Conservation (phyloP, 2,797 vertebrate species). For the Melanotaenia pygmaea region DNA sequence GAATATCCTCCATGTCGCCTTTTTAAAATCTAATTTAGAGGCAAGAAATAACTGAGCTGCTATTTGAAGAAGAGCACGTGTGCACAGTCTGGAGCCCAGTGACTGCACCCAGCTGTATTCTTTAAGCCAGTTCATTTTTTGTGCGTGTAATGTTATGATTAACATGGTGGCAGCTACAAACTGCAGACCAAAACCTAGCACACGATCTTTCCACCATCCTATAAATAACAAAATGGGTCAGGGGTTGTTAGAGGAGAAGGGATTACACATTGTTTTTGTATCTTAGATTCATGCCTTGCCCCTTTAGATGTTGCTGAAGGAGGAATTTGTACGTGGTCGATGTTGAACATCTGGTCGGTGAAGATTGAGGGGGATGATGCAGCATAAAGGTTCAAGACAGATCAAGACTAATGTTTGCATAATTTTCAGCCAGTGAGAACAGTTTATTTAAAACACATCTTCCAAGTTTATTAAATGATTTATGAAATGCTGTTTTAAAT, state of each 20-base stretch:
- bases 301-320: conserved; percentile 41
- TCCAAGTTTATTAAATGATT: neutral
- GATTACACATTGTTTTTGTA: conserved; percentile 57
- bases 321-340: conserved; percentile 46
- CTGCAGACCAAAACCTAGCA: conserved; percentile 22
- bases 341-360: conserved; percentile 56
- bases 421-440: neutral
- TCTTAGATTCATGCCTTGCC: conserved; percentile 46
- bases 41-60: conserved; percentile 5
- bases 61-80: conserved; percentile 17
- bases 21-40: neutral
- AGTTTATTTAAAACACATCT: conserved; percentile 5
- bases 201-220: conserved; percentile 54
- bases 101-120: conserved; percentile 25
- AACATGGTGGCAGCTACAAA: conserved; percentile 34
- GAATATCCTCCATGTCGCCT: neutral
- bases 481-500: neutral
- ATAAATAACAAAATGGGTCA: conserved; percentile 81
- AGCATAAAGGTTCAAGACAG: conserved; percentile 9
- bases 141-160: conserved; percentile 43
- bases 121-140: conserved; percentile 55
- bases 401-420: conserved; percentile 26
- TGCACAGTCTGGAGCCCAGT: conserved; percentile 1
- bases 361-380: conserved; percentile 33
- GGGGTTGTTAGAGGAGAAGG: conserved; percentile 45